Evolutionary conservation across 92 coral and sea anemone species (phyloP).

Genomic region (Porites evermanni): DNA sequence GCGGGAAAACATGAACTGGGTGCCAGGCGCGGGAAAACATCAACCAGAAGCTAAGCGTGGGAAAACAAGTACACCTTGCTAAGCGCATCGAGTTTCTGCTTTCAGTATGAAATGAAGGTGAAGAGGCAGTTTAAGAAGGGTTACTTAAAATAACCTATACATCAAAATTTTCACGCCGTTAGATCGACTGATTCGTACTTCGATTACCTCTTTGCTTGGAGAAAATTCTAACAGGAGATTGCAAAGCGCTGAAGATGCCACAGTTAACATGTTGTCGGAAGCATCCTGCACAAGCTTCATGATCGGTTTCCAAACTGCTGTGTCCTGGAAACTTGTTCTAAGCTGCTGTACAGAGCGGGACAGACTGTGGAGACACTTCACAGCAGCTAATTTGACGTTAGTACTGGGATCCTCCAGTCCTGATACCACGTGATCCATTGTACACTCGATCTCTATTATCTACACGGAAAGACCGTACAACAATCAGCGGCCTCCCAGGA

Average conservation of each 20-base stretch:
- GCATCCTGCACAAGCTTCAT: slow-evolving; percentile 94
- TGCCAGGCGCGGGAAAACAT: not conserved
- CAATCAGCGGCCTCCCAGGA: not conserved
- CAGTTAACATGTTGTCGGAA: slow-evolving; percentile 93
- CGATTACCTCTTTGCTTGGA: slow-evolving; percentile 94
- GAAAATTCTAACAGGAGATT: slow-evolving; percentile 95
- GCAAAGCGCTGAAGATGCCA: slow-evolving; percentile 97
- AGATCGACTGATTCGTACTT: too few relatives aligned
- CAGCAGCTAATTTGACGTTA: slow-evolving; percentile 94
- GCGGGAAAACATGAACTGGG: not conserved
- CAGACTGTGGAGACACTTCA: slow-evolving; percentile 97
- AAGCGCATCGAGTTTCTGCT: too few relatives aligned
- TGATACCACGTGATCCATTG: slow-evolving; percentile 98
- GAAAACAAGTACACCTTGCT: not conserved
- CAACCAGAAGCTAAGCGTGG: not conserved
- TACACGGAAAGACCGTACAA: not conserved
- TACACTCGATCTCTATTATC: slow-evolving; percentile 93
- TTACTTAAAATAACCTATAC: too few relatives aligned
- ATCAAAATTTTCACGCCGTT: too few relatives aligned
- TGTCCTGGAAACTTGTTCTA: slow-evolving; percentile 95
- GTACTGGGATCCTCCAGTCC: slow-evolving; percentile 93
- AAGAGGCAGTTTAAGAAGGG: too few relatives aligned
- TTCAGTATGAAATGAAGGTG: too few relatives aligned
- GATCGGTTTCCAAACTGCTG: slow-evolving; percentile 96
- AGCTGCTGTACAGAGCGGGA: slow-evolving; percentile 98